Evolutionary conservation across 2,888 invertebrate genomes (phyloP).

Genomic region (Furcula furcula): DNA sequence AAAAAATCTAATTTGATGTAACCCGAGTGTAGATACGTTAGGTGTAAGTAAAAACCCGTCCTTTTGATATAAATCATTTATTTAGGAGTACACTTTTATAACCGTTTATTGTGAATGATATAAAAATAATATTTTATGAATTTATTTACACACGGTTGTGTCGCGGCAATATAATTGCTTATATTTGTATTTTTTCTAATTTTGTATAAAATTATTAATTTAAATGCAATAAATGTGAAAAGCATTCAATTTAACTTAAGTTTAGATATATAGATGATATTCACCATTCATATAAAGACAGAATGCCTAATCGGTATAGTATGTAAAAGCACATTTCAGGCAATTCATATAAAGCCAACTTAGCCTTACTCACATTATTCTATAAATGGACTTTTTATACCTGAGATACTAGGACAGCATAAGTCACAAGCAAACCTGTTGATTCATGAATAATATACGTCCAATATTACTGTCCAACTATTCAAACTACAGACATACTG

Average conservation of each 20-base stretch:
- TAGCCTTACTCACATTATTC: no score
- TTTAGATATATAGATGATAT: background rate
- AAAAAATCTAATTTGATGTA: no score
- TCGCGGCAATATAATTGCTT: constrained; percentile 69
- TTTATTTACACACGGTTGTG: constrained; percentile 63
- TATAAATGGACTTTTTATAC: no score
- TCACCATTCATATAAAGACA: background rate
- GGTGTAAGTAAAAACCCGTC: constrained; percentile 46
- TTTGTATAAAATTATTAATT: constrained; percentile 33
- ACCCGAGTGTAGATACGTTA: constrained; percentile 70
- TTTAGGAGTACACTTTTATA: constrained; percentile 32
- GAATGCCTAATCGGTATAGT: no score
- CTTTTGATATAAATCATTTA: constrained; percentile 33
- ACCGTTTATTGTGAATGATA: constrained; percentile 39
- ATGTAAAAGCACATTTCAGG: no score
- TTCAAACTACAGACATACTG: no score
- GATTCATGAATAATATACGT: no score
- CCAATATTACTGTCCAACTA: no score
- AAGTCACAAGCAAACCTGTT: no score
- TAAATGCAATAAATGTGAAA: background rate
- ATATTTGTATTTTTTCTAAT: constrained; percentile 22
- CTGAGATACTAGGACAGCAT: no score
- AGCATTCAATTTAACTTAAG: constrained; percentile 1
- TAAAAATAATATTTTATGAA: constrained; percentile 23
- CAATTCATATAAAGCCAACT: no score